These are phyloP conservation scores for Nasonia vitripennis DNA, from an alignment of 1,140 invertebrate genomes.

Conservation along the genomic window DNA sequence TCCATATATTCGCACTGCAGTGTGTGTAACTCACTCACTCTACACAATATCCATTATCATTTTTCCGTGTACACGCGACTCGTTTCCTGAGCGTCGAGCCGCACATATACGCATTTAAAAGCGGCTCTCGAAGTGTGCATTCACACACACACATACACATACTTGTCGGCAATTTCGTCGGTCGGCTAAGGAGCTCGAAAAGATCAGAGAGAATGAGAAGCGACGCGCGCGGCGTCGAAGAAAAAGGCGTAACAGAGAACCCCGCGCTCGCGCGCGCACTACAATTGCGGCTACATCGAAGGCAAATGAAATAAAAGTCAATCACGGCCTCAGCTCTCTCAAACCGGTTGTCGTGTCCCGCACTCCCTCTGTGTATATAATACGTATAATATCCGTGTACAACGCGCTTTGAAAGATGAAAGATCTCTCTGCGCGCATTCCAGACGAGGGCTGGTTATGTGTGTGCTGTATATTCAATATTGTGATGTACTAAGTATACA, in stretches of 20 bases:
- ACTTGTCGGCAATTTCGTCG: constrained; percentile 38
- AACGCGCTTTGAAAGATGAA: neutral
- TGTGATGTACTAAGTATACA: constrained; percentile 47
- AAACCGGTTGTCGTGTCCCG: constrained; percentile 42
- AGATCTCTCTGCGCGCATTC: constrained; percentile 14
- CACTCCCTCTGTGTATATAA: constrained; percentile 14
- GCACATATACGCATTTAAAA: neutral
- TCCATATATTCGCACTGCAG: too few relatives aligned
- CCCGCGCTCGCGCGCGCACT: neutral
- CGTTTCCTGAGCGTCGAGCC: constrained; percentile 29
- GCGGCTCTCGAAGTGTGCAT: neutral
- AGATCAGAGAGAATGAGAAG: constrained; percentile 11
- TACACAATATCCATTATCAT: constrained; percentile 48
- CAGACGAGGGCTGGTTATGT: neutral
- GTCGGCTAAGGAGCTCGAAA: constrained; percentile 47
- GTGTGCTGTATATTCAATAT: constrained; percentile 44
- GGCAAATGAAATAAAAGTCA: constrained; percentile 52
- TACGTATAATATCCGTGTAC: constrained; percentile 9
- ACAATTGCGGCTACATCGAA: constrained; percentile 24
- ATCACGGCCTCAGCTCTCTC: neutral
- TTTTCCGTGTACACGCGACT: constrained; percentile 28
- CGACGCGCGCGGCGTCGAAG: neutral
- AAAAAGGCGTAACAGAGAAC: constrained; percentile 1
- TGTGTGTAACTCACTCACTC: too few relatives aligned
- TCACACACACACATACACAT: neutral